Evolutionary conservation across 2,113 vertebrate species (phyloP).

Genomic region (Aegithalos caudatus): DNA sequence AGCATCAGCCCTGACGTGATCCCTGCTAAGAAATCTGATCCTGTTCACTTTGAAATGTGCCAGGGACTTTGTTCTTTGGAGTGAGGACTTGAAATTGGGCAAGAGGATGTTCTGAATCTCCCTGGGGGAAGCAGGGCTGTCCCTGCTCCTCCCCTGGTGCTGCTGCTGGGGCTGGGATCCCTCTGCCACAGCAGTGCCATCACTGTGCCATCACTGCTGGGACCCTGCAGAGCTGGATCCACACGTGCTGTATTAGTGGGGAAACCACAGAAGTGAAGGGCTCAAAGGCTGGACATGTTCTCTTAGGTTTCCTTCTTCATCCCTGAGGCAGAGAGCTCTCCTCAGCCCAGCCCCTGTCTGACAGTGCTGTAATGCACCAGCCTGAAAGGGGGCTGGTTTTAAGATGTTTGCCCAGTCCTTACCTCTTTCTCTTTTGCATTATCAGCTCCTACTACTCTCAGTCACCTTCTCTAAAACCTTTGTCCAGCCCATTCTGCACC

Average conservation of each 20-base stretch:
- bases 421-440: background rate
- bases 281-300: background rate
- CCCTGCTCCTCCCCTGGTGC: no score
- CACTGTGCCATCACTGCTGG: background rate
- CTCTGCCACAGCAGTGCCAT: background rate
- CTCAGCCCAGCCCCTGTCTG: background rate
- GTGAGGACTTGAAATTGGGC: background rate
- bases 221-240: background rate
- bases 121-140: no score
- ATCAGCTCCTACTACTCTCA: background rate
- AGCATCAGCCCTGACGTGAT: background rate
- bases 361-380: background rate
- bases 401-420: background rate
- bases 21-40: background rate
- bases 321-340: background rate
- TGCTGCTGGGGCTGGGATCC: background rate
- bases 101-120: background rate
- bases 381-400: background rate
- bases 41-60: background rate
- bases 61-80: background rate
- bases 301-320: background rate
- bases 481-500: background rate
- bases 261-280: background rate
- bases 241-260: background rate
- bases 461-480: background rate